A percentile compares a stretch with the other conserved stretches of the same genome.
These are phyloP conservation scores for Notolepis coatsorum DNA, from an alignment of 2,797 vertebrate genomes.

Conservation along the genomic window DNA sequence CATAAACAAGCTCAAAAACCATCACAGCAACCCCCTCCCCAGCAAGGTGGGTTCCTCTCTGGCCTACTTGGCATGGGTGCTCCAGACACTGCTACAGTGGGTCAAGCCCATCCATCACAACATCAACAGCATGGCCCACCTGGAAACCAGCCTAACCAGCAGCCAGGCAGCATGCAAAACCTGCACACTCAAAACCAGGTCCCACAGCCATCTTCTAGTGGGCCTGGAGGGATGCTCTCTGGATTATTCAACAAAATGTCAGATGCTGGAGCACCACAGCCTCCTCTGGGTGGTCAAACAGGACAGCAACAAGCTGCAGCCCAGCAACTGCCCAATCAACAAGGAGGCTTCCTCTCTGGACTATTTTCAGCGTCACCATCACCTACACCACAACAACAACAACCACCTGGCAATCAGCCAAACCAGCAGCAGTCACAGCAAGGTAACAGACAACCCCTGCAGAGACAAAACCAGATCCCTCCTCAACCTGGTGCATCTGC, in stretches of 20 bases:
- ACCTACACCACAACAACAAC: slow-evolving; percentile 52
- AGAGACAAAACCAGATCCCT: slow-evolving; percentile 77
- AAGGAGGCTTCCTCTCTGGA: slow-evolving; percentile 79
- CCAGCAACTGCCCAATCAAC: slow-evolving; percentile 69
- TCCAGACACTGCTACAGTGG: slow-evolving; percentile 61
- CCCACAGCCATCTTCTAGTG: slow-evolving; percentile 64
- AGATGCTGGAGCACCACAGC: slow-evolving; percentile 60
- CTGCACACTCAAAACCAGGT: slow-evolving; percentile 64
- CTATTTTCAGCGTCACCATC: slow-evolving; percentile 70
- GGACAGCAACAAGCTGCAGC: slow-evolving; percentile 55
- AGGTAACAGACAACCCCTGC: slow-evolving; percentile 75
- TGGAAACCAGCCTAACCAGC: slow-evolving; percentile 45
- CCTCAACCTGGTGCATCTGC: slow-evolving; percentile 57
- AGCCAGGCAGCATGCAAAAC: slow-evolving; percentile 64
- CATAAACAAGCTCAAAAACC: slow-evolving; percentile 45
- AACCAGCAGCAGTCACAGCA: slow-evolving; percentile 70
- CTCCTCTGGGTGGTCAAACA: slow-evolving; percentile 46
- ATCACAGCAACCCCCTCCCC: slow-evolving; percentile 56
- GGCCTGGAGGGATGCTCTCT: slow-evolving; percentile 73
- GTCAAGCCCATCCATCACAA: slow-evolving; percentile 34
- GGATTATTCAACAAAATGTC: slow-evolving; percentile 80
- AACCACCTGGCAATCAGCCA: slow-evolving; percentile 38
- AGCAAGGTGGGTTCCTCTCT: slow-evolving; percentile 78
- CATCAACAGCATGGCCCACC: slow-evolving; percentile 39
- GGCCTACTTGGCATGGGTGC: slow-evolving; percentile 78